Evolutionary conservation across 1,140 invertebrate species (phyloP).

Genomic region (Drosophila pallidifrons): DNA sequence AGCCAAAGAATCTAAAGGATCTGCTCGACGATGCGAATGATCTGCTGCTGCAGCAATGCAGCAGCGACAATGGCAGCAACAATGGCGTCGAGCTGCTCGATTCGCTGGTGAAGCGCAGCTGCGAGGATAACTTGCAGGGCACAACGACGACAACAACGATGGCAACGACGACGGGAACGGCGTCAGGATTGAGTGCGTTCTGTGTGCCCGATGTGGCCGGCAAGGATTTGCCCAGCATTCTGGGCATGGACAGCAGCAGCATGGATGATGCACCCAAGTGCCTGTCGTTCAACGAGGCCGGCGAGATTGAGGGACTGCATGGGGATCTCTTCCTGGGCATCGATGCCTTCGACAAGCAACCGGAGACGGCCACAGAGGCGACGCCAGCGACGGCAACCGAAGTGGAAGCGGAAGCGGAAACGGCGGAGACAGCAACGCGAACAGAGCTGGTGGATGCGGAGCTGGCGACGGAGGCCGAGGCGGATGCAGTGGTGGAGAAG

Average conservation of each 20-base stretch:
- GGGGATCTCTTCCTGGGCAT: conserved; percentile 77
- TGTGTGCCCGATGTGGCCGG: conserved; percentile 86
- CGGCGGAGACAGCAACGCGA: not conserved
- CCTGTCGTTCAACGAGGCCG: conserved; percentile 83
- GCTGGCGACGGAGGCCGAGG: conserved; percentile 40
- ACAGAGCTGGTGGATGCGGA: too few relatives aligned
- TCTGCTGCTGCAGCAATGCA: conserved; percentile 85
- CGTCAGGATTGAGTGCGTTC: conserved; percentile 51
- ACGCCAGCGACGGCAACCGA: not conserved
- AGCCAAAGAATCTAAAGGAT: conserved; percentile 80
- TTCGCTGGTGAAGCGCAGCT: conserved; percentile 87
- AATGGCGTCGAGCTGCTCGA: conserved; percentile 86
- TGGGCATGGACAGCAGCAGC: conserved; percentile 84
- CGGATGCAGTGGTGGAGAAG: not conserved
- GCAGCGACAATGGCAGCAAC: conserved; percentile 86
- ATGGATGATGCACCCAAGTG: conserved; percentile 80
- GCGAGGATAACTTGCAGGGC: conserved; percentile 85
- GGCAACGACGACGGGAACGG: conserved; percentile 3
- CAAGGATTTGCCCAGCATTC: conserved; percentile 70
- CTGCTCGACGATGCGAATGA: conserved; percentile 84
- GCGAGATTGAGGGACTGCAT: conserved; percentile 82
- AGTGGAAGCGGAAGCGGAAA: conserved; percentile 15
- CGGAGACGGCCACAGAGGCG: conserved; percentile 35
- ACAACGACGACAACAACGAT: conserved; percentile 2
- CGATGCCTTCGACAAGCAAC: conserved; percentile 75